Evolutionary conservation across 2,888 invertebrate species (phyloP).

Genomic region (Tholera decimalis): DNA sequence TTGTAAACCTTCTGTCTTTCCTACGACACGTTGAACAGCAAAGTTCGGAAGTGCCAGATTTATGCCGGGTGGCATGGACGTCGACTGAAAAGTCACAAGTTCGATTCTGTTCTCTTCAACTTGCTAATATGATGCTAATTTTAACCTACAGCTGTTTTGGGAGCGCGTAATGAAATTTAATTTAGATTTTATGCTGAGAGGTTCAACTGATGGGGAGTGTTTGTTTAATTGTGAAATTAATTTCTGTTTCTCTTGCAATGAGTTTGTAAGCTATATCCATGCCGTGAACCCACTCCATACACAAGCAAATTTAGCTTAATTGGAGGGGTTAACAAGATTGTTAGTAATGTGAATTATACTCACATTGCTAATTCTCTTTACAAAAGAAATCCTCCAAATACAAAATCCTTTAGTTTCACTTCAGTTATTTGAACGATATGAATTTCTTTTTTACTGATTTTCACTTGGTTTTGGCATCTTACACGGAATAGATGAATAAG

Average conservation of each 20-base stretch:
- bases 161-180: background rate
- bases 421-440: no score
- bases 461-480: no score
- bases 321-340: no score
- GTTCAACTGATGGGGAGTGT: background rate
- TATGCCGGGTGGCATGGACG: conserved; percentile 27
- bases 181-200: background rate
- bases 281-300: no score
- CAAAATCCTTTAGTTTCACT: no score
- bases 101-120: conserved; percentile 15
- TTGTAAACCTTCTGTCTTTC: conserved; percentile 4
- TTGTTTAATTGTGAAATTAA: background rate
- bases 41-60: conserved; percentile 51
- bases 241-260: no score
- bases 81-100: conserved; percentile 34
- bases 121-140: conserved; percentile 33
- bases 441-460: no score
- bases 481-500: no score
- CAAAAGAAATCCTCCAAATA: no score
- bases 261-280: background rate
- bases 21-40: conserved; percentile 1
- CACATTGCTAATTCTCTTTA: no score
- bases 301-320: no score
- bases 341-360: no score
- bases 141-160: background rate